These are phyloP conservation scores for Orchesella cincta DNA, from an alignment of 1,140 invertebrate genomes.

Conservation along the genomic window DNA sequence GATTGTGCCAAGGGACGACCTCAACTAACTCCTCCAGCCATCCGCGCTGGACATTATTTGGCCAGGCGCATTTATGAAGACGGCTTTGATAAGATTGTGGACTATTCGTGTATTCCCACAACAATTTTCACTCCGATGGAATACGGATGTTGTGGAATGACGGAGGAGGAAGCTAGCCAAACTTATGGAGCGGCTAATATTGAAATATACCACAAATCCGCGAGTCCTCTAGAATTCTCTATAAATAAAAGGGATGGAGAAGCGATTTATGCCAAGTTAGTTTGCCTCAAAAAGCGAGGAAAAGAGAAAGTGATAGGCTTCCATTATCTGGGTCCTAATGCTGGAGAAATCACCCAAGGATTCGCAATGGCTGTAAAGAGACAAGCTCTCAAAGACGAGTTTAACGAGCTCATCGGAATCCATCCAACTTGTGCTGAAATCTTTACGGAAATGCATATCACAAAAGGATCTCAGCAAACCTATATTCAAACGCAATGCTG, in stretches of 20 bases:
- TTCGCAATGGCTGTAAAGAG: slow-evolving; percentile 48
- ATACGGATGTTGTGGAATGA: slow-evolving; percentile 89
- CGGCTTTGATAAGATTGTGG: slow-evolving; percentile 59
- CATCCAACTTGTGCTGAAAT: slow-evolving; percentile 90
- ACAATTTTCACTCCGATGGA: slow-evolving; percentile 96
- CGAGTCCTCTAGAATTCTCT: slow-evolving; percentile 93
- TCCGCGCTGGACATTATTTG: slow-evolving; percentile 86
- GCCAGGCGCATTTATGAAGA: slow-evolving; percentile 59
- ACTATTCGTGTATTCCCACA: slow-evolving; percentile 91
- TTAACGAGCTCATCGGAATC: slow-evolving; percentile 90
- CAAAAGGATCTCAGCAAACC: slow-evolving; percentile 37
- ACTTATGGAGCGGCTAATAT: slow-evolving; percentile 61
- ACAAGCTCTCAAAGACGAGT: slow-evolving; percentile 73
- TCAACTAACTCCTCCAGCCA: slow-evolving; percentile 84
- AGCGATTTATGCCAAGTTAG: slow-evolving; percentile 78
- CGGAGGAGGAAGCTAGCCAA: slow-evolving; percentile 83
- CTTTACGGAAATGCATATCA: slow-evolving; percentile 39
- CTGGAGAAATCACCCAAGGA: slow-evolving; percentile 92
- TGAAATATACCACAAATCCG: slow-evolving; percentile 86
- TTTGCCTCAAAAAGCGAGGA: slow-evolving; percentile 65
- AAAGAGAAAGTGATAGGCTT: slow-evolving; percentile 85
- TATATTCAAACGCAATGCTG: slow-evolving; percentile 43
- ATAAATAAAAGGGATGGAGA: slow-evolving; percentile 76
- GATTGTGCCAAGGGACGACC: slow-evolving; percentile 80
- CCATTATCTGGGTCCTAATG: slow-evolving; percentile 92